Conservation (phyloP, 2,888 invertebrate species). For the Stenoptilia bipunctidactyla region DNA sequence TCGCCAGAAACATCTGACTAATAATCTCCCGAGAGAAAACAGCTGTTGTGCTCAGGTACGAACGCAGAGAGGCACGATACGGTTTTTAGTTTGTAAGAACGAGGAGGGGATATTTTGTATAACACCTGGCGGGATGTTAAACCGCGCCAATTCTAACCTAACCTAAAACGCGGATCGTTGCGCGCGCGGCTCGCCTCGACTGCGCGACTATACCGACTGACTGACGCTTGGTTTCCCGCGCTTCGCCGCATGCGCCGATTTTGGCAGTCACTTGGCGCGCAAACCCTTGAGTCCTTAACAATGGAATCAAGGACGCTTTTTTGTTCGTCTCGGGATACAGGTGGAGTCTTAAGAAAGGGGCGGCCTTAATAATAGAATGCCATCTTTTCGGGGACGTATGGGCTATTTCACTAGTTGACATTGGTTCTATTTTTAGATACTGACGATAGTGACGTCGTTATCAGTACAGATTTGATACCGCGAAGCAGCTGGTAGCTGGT, state of each 20-base stretch:
- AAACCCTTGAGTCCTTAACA: constrained; percentile 37
- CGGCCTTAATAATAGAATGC: constrained; percentile 18
- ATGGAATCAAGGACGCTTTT: constrained; percentile 63
- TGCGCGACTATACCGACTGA: constrained; percentile 31
- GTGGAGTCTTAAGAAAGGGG: constrained; percentile 48
- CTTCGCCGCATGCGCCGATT: constrained; percentile 48
- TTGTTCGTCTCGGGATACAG: constrained; percentile 51
- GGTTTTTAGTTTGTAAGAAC: constrained; percentile 32
- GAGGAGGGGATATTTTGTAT: constrained; percentile 35
- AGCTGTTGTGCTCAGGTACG: constrained; percentile 60
- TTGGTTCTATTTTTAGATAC: background rate
- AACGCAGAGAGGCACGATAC: constrained; percentile 36
- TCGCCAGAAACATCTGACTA: constrained; percentile 68
- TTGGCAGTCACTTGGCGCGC: constrained; percentile 66
- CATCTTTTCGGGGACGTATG: background rate
- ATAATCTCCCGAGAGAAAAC: constrained; percentile 65
- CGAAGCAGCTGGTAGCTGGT: background rate
- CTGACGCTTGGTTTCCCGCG: constrained; percentile 51
- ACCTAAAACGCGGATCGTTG: constrained; percentile 40
- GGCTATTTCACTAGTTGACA: background rate
- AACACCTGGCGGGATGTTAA: constrained; percentile 51
- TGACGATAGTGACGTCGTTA: background rate
- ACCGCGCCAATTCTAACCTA: constrained; percentile 67
- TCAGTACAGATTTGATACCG: background rate
- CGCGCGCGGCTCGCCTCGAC: constrained; percentile 43